A percentile compares a stretch with the other conserved stretches of the same genome.
Evolutionary conservation across 53 echinoderm and acorn worm species (phyloP).

Genomic region (Paelopatides confundens): DNA sequence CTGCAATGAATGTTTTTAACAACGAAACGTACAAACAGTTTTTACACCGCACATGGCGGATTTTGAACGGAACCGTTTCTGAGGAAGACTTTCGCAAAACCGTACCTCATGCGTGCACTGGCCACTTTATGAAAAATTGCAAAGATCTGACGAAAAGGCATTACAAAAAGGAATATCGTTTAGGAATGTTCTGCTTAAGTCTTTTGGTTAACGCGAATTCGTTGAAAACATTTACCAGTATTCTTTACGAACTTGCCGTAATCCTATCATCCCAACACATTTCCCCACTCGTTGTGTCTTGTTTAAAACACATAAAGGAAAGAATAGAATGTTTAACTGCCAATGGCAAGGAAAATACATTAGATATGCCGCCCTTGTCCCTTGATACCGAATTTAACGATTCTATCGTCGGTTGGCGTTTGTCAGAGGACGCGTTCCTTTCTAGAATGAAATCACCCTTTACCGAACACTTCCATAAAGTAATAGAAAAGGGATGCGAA

Average conservation of each 20-base stretch:
- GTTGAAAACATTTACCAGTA: too few relatives aligned
- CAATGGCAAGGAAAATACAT: not conserved
- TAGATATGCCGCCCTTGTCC: too few relatives aligned
- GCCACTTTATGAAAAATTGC: not conserved
- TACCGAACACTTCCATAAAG: not conserved
- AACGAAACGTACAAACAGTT: not conserved
- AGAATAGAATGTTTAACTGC: not conserved
- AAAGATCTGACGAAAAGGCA: not conserved
- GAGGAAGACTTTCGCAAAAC: not conserved
- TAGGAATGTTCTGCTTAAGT: too few relatives aligned
- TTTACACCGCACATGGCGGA: not conserved
- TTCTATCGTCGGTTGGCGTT: too few relatives aligned
- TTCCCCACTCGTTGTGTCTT: not conserved
- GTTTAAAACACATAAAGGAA: not conserved
- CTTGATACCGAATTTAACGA: not conserved
- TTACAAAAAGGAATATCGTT: not conserved
- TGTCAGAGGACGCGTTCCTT: not conserved
- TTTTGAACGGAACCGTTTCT: not conserved
- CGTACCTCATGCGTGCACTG: not conserved
- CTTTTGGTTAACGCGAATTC: too few relatives aligned
- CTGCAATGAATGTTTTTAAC: slow-evolving; percentile 18
- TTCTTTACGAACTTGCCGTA: too few relatives aligned
- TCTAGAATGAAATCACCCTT: not conserved
- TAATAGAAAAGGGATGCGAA: not conserved
- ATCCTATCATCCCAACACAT: not conserved